Conservation (phyloP, 2,888 invertebrate genomes). For the Pteria penguin region DNA sequence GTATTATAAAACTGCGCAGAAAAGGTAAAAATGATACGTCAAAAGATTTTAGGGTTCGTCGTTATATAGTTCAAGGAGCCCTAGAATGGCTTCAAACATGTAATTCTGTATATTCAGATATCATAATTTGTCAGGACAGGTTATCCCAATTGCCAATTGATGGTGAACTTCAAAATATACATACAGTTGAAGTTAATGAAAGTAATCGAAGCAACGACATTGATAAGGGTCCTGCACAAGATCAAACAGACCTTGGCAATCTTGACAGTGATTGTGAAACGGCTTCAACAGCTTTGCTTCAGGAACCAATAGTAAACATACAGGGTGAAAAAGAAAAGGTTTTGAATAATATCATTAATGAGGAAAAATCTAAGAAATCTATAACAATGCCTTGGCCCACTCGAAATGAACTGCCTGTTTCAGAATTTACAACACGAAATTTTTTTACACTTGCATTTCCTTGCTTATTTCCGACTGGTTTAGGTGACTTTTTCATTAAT, state of each 20-base stretch:
- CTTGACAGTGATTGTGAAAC: constrained; percentile 26
- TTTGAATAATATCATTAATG: neutral
- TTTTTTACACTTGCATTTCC: constrained; percentile 55
- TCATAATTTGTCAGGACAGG: constrained; percentile 37
- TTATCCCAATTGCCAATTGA: constrained; percentile 28
- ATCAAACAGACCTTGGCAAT: constrained; percentile 32
- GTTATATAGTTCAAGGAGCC: constrained; percentile 41
- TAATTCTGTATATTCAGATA: constrained; percentile 45
- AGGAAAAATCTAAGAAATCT: constrained; percentile 16
- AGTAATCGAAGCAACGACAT: constrained; percentile 12
- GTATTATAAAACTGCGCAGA: constrained; percentile 40
- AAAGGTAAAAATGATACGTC: constrained; percentile 43
- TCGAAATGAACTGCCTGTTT: constrained; percentile 42
- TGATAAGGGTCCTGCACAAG: constrained; percentile 40
- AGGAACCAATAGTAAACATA: constrained; percentile 22
- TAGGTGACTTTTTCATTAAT: constrained; percentile 49
- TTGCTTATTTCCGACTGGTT: constrained; percentile 49
- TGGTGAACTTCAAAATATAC: constrained; percentile 26
- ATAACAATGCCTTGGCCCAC: constrained; percentile 51
- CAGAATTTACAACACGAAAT: constrained; percentile 51
- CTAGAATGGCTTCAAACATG: constrained; percentile 46
- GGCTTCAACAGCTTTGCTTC: constrained; percentile 21
- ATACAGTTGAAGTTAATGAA: constrained; percentile 10
- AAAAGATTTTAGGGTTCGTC: constrained; percentile 47
- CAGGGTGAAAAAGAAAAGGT: constrained; percentile 23